phyloP scores from a whole-genome alignment of 1,140 invertebrate species.

The Latrodectus geometricus region DNA sequence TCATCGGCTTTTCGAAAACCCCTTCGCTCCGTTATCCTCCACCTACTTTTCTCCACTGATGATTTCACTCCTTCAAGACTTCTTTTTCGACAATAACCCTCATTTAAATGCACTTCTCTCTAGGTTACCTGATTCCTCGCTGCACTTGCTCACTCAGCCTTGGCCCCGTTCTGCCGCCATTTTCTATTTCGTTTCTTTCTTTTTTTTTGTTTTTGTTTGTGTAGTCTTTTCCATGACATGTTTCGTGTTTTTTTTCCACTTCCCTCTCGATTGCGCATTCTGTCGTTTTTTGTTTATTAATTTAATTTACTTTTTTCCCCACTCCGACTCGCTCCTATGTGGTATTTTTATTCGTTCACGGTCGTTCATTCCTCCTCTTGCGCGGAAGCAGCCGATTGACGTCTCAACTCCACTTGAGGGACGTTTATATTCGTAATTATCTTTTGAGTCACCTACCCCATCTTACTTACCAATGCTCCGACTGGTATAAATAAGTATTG shows the following conservation, averaged over 20 bases:
- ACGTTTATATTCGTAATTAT: constrained; percentile 9
- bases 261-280: neutral
- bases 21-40: constrained; percentile 32
- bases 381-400: neutral
- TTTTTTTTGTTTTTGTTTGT: constrained; percentile 29
- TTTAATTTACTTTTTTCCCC: constrained; percentile 17
- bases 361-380: constrained; percentile 48
- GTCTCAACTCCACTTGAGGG: constrained; percentile 7
- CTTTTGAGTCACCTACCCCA: neutral
- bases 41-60: constrained; percentile 30
- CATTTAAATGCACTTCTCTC: constrained; percentile 26
- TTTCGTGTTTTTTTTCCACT: neutral
- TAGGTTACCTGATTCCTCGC: constrained; percentile 45
- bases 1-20: constrained; percentile 29
- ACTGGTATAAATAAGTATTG: neutral
- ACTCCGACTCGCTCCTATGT: neutral
- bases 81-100: constrained; percentile 5
- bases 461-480: constrained; percentile 4
- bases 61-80: constrained; percentile 25
- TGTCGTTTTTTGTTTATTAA: neutral
- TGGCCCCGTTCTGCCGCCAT: constrained; percentile 28
- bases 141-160: constrained; percentile 38
- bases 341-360: constrained; percentile 46
- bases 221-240: constrained; percentile 51
- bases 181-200: constrained; percentile 9